Evolutionary conservation across 2,113 vertebrate species (phyloP), one percentile per base, ranked within the genome.

Genomic region (Silurus meridionalis): DNA sequence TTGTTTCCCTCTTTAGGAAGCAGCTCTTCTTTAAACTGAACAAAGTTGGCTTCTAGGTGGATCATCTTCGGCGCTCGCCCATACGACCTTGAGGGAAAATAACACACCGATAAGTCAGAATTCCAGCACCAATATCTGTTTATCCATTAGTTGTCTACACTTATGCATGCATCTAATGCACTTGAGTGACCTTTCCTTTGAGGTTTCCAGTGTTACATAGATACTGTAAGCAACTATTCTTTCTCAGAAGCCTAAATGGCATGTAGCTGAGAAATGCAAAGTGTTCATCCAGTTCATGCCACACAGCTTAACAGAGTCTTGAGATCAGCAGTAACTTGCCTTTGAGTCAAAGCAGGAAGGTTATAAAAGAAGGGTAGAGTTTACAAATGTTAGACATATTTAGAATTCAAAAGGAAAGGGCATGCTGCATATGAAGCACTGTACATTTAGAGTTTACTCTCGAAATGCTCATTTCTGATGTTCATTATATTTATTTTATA

Each of bases 51-150:
- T 91, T 99, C 98, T n/a, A 99, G 95, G 90, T 99, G 97, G 92
- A 99, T 99, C 98, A 99, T 99, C 95, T 98, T 99, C 0, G 98
- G 98, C 87, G 97, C 97, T 13, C 98, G 97, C 78, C 98, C 98
- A 0, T 99, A 99, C 8, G 97, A 97, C 94, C 98, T 99, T 86
- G 2, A 10, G 13, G 46, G 25, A 84, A 55, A 55, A 3, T 11
- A 6, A 46, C 75, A 66, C 21, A 82, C 21, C 66, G 57, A 79
- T 1, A 60, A 77, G 23, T 19, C 21, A 80, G 37, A 72, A 53
- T 5, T 17, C 37, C 23, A 74, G 50, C 23, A 83, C 48, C 15
- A 14, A 57, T 50, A 6, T 50, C 71, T 25, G 72, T n/a, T 46
- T 23, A 83, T 11, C n/a, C 25, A 28, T 28, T 8, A 69, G 50